phyloP scores from a whole-genome alignment of 2,113 vertebrate genomes.

The Sula dactylatra region DNA sequence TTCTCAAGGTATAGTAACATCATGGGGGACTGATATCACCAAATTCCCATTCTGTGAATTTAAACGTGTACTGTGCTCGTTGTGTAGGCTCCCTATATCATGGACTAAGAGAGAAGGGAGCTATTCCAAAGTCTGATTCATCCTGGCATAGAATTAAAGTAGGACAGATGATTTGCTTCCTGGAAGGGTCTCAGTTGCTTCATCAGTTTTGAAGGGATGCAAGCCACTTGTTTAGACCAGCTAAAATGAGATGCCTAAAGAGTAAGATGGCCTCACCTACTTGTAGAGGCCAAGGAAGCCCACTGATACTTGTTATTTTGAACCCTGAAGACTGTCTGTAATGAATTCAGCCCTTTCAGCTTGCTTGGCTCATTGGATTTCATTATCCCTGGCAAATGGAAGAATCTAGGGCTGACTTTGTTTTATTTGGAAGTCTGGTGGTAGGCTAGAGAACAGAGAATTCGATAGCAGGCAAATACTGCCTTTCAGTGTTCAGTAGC shows the following conservation, averaged over 20 bases:
- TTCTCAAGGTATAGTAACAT: not conserved
- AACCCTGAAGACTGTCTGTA: not conserved
- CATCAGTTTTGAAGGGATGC: not conserved
- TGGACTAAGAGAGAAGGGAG: not conserved
- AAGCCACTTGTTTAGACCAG: not conserved
- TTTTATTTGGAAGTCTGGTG: not conserved
- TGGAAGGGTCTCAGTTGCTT: not conserved
- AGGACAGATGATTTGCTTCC: not conserved
- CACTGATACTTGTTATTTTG: not conserved
- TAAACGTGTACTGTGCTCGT: not conserved
- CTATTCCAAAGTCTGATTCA: not conserved
- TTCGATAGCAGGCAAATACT: not conserved
- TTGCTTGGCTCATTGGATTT: not conserved
- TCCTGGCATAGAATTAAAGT: not conserved
- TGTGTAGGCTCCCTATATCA: not conserved
- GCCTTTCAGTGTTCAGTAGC: not conserved
- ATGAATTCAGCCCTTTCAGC: not conserved
- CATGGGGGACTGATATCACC: not conserved
- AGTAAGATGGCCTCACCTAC: not conserved
- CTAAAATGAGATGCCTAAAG: not conserved
- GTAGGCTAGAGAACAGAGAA: not conserved
- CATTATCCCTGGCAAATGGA: not conserved
- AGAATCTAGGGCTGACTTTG: not conserved
- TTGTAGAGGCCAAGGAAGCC: not conserved
- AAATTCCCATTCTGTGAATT: not conserved